Conservation (phyloP, 35 echinoderm and acorn worm genomes). For the Eucidaris tribuloides region DNA sequence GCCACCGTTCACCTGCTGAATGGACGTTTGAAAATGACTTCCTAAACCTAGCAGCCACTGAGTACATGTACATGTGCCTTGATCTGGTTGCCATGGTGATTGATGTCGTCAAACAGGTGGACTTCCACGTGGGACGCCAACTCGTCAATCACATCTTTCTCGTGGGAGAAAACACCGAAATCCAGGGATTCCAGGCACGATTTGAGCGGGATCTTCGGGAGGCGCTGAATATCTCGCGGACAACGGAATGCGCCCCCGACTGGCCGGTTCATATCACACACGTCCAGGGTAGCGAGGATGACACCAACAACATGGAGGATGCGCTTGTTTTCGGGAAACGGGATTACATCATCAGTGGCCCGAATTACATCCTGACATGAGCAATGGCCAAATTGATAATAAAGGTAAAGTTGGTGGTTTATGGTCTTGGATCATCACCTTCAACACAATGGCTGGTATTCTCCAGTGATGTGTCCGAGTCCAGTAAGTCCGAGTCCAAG, state of each 20-base stretch:
- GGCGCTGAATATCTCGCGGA: background rate
- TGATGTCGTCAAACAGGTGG: background rate
- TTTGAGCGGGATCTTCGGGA: background rate
- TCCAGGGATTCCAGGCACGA: background rate
- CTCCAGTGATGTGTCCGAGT: too few species aligned
- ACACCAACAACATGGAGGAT: too few species aligned
- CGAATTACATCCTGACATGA: too few species aligned
- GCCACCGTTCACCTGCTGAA: background rate
- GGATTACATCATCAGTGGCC: too few species aligned
- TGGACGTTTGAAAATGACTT: too few species aligned
- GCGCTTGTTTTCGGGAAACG: too few species aligned
- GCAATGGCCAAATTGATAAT: too few species aligned
- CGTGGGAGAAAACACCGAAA: slow-evolving; percentile 12
- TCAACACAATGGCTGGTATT: too few species aligned
- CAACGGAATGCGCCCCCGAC: background rate
- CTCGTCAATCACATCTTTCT: slow-evolving; percentile 3
- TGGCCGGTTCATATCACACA: background rate
- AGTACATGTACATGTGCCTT: slow-evolving; percentile 34
- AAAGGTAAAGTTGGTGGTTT: too few species aligned
- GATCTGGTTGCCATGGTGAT: slow-evolving; percentile 23
- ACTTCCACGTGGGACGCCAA: background rate
- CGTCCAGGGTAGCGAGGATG: too few species aligned
- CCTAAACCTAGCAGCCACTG: background rate
- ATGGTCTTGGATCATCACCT: too few species aligned
- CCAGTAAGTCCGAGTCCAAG: too few species aligned